A percentile compares a stretch with the other conserved stretches of the same genome.
Evolutionary conservation across 2,113 vertebrate genomes (phyloP).

Genomic region (Paramormyrops kingsleyae): DNA sequence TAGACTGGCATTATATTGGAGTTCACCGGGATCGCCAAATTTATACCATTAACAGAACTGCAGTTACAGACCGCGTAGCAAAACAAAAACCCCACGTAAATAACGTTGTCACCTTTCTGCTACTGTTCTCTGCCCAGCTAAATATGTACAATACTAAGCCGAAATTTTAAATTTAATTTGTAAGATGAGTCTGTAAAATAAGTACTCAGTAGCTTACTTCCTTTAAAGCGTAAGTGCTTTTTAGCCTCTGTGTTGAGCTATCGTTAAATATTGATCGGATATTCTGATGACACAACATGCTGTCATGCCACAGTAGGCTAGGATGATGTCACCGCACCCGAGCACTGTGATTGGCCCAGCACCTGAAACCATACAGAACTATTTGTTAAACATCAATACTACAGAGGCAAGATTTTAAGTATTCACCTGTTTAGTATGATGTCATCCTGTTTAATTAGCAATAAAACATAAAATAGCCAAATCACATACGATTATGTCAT

Average conservation of each 20-base stretch:
- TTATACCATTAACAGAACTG: neutral
- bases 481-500: neutral
- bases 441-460: slow-evolving; percentile 8
- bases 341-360: slow-evolving; percentile 38
- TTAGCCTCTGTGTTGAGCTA: slow-evolving; percentile 24
- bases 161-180: neutral
- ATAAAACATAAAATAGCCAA: slow-evolving; percentile 3
- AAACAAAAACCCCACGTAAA: neutral
- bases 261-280: slow-evolving; percentile 40
- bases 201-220: neutral
- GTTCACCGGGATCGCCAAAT: neutral
- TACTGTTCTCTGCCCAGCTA: neutral
- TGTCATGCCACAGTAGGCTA: slow-evolving; percentile 48
- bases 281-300: slow-evolving; percentile 45
- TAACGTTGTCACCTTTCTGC: neutral
- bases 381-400: slow-evolving; percentile 34
- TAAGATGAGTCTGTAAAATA: neutral
- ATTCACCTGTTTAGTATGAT: slow-evolving; percentile 33
- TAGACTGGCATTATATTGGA: neutral
- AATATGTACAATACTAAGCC: neutral
- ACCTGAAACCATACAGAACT: slow-evolving; percentile 11
- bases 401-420: slow-evolving; percentile 22
- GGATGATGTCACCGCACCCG: slow-evolving; percentile 54
- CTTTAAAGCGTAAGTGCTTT: slow-evolving; percentile 26
- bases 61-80: neutral